A percentile compares a stretch with the other conserved stretches of the same genome.
These are phyloP conservation scores for Bothrops jararaca DNA, from an alignment of 2,113 vertebrate species.

Conservation along the genomic window DNA sequence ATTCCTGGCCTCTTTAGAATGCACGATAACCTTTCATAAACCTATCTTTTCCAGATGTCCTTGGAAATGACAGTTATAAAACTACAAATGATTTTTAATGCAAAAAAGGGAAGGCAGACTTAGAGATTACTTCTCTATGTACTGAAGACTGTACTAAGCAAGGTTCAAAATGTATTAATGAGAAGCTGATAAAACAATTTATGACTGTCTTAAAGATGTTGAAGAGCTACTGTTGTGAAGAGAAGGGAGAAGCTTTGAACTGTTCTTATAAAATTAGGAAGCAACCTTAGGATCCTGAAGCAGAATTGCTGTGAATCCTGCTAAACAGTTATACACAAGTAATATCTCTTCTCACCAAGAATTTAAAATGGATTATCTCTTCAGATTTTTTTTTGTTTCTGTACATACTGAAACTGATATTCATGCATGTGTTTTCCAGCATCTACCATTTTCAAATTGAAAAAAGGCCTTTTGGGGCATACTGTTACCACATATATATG, in stretches of 20 bases:
- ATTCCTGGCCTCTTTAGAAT: slow-evolving; percentile 78
- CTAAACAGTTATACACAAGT: not conserved
- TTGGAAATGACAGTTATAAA: slow-evolving; percentile 86
- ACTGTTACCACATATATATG: not conserved
- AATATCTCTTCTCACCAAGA: not conserved
- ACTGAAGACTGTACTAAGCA: slow-evolving; percentile 69
- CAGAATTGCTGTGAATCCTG: slow-evolving; percentile 17
- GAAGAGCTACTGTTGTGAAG: slow-evolving; percentile 30
- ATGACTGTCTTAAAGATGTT: slow-evolving; percentile 57
- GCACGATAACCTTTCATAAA: slow-evolving; percentile 90
- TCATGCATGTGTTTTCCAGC: not conserved
- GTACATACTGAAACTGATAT: not conserved
- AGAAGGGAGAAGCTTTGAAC: slow-evolving; percentile 25
- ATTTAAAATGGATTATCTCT: not conserved
- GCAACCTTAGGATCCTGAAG: slow-evolving; percentile 23
- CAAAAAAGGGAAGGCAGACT: slow-evolving; percentile 80
- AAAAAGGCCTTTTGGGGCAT: not conserved
- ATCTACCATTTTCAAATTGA: not conserved
- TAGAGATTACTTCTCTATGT: slow-evolving; percentile 70
- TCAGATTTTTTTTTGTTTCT: not conserved
- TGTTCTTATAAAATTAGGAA: slow-evolving; percentile 26
- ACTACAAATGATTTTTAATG: slow-evolving; percentile 92
- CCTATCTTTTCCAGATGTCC: slow-evolving; percentile 85
- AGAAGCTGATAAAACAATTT: slow-evolving; percentile 58
- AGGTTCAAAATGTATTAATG: slow-evolving; percentile 68